Conservation (phyloP, 2,797 vertebrate genomes). For the Sebastiscus tertius region DNA sequence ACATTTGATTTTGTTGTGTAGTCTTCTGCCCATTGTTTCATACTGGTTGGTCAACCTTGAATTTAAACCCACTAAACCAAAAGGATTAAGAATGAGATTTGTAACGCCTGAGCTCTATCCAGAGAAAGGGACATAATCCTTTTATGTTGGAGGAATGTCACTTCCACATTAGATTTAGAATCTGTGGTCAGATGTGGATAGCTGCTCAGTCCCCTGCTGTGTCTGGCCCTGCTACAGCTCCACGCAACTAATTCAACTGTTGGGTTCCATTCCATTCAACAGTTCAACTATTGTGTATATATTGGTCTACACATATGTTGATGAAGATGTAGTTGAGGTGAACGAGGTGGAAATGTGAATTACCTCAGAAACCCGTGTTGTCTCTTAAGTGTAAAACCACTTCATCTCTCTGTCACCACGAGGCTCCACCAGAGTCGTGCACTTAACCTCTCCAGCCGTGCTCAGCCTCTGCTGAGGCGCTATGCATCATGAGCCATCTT, state of each 20-base stretch:
- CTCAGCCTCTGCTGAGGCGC: background rate
- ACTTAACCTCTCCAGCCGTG: constrained; percentile 1
- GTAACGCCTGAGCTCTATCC: background rate
- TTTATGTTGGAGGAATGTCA: background rate
- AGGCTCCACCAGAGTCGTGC: background rate
- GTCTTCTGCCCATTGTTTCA: background rate
- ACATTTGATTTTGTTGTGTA: background rate
- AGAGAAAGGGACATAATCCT: background rate
- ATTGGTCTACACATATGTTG: background rate
- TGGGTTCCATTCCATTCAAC: background rate
- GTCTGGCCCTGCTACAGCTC: background rate
- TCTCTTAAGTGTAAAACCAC: constrained; percentile 4
- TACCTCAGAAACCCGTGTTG: background rate
- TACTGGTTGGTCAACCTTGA: background rate
- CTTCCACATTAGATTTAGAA: no score
- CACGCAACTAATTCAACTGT: background rate
- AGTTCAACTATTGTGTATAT: background rate
- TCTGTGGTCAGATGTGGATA: no score
- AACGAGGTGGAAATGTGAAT: background rate
- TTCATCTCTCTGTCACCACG: constrained; percentile 42
- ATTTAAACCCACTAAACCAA: background rate
- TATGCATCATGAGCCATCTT: constrained; percentile 13
- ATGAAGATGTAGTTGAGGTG: constrained; percentile 5
- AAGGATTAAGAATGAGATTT: background rate
- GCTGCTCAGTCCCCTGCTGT: background rate